phyloP scores from a whole-genome alignment of 2,797 vertebrate species.

The Rhabdophis nuchalis region DNA sequence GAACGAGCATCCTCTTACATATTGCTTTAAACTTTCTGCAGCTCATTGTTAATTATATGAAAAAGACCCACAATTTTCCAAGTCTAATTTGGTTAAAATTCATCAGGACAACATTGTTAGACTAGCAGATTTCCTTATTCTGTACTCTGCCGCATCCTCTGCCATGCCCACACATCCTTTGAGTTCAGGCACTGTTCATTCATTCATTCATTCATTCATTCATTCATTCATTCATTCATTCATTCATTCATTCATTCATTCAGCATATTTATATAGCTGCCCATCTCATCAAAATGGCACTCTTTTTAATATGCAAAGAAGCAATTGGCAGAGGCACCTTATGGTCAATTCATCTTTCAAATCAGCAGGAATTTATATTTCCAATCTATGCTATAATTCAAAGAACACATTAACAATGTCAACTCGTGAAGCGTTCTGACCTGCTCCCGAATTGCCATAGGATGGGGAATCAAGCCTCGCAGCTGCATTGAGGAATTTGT shows the following conservation, averaged over 20 bases:
- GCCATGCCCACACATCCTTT: not conserved
- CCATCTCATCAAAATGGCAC: not conserved
- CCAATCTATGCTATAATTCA: not conserved
- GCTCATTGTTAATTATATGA: not conserved
- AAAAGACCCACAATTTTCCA: not conserved
- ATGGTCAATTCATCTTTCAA: not conserved
- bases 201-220: not conserved
- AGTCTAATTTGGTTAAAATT: not conserved
- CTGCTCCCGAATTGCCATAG: no score
- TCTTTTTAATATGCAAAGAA: not conserved
- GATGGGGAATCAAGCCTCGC: no score
- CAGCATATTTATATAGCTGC: not conserved
- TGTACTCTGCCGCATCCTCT: not conserved
- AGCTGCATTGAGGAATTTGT: no score
- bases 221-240: no score
- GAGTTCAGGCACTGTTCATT: not conserved
- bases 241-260: not conserved
- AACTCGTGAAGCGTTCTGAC: no score
- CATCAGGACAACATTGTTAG: not conserved
- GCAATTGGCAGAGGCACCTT: not conserved
- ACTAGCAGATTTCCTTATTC: not conserved
- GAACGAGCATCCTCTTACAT: no score
- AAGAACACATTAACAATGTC: not conserved
- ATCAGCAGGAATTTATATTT: not conserved
- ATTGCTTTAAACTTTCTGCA: not conserved